Conservation (phyloP, 2,888 invertebrate species). For the Iselma pallidipennis region DNA sequence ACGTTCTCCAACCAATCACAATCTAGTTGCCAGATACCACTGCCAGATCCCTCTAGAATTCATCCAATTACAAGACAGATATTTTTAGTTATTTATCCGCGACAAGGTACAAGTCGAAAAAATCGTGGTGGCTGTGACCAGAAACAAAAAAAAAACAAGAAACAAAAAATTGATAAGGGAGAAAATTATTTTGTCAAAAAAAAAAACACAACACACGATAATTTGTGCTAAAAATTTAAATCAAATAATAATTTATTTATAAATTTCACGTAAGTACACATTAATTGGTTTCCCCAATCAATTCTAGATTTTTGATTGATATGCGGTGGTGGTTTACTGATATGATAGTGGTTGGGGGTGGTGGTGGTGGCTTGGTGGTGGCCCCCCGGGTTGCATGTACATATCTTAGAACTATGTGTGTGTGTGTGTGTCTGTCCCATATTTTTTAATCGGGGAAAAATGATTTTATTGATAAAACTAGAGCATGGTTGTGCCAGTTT, state of each 20-base stretch:
- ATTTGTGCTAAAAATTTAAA: no score
- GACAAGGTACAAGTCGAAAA: conserved; percentile 46
- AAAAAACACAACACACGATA: no score
- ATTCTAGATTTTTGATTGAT: no score
- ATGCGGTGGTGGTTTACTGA: no score
- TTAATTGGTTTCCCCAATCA: conserved; percentile 42
- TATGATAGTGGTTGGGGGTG: neutral
- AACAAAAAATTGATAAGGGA: conserved; percentile 45
- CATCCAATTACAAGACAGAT: conserved; percentile 41
- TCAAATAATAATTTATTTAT: conserved; percentile 42
- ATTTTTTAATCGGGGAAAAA: conserved; percentile 36
- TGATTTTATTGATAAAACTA: conserved; percentile 53
- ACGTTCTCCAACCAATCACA: conserved; percentile 30
- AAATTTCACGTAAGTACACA: conserved; percentile 55
- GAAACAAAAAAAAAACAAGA: conserved; percentile 52
- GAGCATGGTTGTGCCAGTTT: conserved; percentile 50
- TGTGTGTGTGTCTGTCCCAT: conserved; percentile 44
- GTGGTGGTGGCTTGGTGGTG: neutral
- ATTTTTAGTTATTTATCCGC: conserved; percentile 46
- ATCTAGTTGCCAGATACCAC: conserved; percentile 53
- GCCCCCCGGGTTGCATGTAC: neutral
- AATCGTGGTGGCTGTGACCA: conserved; percentile 44
- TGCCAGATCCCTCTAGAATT: conserved; percentile 54
- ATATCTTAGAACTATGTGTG: no score
- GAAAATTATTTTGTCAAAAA: conserved; percentile 31